Percentiles rank a stretch among this genome's conserved stretches.
Conservation (phyloP, 2,113 vertebrate genomes). For the Chaenogobius annularis region DNA sequence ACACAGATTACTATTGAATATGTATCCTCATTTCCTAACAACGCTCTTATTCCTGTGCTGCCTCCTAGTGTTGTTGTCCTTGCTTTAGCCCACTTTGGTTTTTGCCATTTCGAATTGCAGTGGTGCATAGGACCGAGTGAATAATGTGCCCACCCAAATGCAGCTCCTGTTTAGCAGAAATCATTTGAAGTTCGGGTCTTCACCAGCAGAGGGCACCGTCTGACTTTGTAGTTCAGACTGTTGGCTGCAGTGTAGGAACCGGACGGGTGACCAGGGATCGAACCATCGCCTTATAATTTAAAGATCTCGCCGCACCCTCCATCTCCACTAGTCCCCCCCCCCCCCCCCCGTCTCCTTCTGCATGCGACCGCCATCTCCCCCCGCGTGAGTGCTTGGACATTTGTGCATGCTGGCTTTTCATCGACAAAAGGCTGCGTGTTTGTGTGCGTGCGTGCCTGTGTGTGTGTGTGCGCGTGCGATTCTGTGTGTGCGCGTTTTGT, state of each 20-base stretch:
- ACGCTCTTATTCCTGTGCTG: conserved; percentile 19
- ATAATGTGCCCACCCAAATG: conserved; percentile 7
- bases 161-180: conserved; percentile 12
- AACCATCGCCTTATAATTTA: conserved; percentile 44
- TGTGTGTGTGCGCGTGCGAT: not conserved
- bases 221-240: not conserved
- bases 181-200: not conserved
- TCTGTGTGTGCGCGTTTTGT: conserved; percentile 20
- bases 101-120: conserved; percentile 16
- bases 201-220: conserved; percentile 63
- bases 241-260: conserved; percentile 10
- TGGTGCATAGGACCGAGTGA: conserved; percentile 5
- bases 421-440: conserved; percentile 44
- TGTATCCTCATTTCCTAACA: conserved; percentile 14
- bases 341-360: conserved; percentile 38
- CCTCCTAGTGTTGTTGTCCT: conserved; percentile 17
- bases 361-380: conserved; percentile 45
- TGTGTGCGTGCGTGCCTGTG: not conserved
- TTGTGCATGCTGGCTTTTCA: conserved; percentile 61
- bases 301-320: conserved; percentile 30
- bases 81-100: conserved; percentile 7
- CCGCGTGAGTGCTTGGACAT: conserved; percentile 46
- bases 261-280: conserved; percentile 31
- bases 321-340: conserved; percentile 20
- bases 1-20: conserved; percentile 19